Evolutionary conservation across 2,797 vertebrate species (phyloP).

Genomic region (Rhinogobio ventralis): DNA sequence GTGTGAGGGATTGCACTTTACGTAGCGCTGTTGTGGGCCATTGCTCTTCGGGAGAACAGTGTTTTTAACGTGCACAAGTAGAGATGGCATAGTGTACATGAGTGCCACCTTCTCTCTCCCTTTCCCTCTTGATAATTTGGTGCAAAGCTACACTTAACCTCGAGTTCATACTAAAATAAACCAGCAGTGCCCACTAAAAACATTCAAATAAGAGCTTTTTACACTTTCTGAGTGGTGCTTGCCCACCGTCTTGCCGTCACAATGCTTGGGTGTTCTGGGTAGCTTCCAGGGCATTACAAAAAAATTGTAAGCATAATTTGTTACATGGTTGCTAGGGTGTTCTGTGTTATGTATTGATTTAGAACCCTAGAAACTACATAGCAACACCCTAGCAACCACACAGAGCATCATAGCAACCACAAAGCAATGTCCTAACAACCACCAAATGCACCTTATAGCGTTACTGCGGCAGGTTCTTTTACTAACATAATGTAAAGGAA

Average conservation of each 20-base stretch:
- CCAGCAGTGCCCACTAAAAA: neutral
- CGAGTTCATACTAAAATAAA: neutral
- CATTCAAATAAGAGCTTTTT: neutral
- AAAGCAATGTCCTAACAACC: no score
- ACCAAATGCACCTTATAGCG: neutral
- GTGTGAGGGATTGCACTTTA: conserved; percentile 25
- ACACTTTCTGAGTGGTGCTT: neutral
- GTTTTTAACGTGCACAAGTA: neutral
- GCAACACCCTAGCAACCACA: neutral
- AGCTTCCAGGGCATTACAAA: neutral
- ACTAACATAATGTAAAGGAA: neutral
- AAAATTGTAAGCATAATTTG: neutral
- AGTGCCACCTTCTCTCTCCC: neutral
- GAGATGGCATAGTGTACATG: neutral
- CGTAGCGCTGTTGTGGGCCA: neutral
- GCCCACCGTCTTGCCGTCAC: neutral
- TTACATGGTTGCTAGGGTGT: neutral
- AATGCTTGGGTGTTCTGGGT: neutral
- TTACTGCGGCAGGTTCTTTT: neutral
- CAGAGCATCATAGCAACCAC: neutral
- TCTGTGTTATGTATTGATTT: neutral
- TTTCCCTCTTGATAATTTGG: conserved; percentile 5
- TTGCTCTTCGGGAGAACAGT: conserved; percentile 6
- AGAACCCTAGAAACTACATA: neutral
- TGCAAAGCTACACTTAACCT: conserved; percentile 22